Percentiles rank a stretch among this genome's conserved stretches.
These are phyloP conservation scores for Scomber colias DNA, from an alignment of 2,113 vertebrate genomes.

Conservation along the genomic window DNA sequence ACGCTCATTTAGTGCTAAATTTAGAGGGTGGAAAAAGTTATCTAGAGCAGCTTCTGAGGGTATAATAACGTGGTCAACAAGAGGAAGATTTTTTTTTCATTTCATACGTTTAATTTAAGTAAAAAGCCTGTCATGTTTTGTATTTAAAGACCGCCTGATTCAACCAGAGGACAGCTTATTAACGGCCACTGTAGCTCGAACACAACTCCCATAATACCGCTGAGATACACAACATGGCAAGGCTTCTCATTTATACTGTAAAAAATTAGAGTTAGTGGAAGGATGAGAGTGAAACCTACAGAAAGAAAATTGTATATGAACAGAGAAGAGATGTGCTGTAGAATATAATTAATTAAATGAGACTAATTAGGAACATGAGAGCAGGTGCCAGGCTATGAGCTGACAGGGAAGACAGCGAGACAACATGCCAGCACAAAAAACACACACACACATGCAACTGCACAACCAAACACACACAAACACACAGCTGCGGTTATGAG, in stretches of 20 bases:
- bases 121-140: not conserved
- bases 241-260: conserved; percentile 29
- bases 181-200: not conserved
- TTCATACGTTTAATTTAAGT: not conserved
- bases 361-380: conserved; percentile 95
- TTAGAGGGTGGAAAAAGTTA: conserved; percentile 24
- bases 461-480: conserved; percentile 57
- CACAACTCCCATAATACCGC: not conserved
- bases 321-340: conserved; percentile 87
- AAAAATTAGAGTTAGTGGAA: conserved; percentile 59
- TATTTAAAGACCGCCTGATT: not conserved
- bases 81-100: not conserved
- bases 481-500: conserved; percentile 86
- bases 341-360: conserved; percentile 94
- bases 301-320: conserved; percentile 88
- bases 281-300: conserved; percentile 84
- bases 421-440: conserved; percentile 85
- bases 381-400: conserved; percentile 91
- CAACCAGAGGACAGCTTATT: conserved; percentile 8
- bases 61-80: conserved; percentile 19
- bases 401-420: conserved; percentile 91
- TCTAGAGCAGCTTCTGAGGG: conserved; percentile 21
- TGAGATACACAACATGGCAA: conserved; percentile 6
- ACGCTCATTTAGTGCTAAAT: conserved; percentile 27
- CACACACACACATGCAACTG: conserved; percentile 49